Evolutionary conservation across 2,888 invertebrate species (phyloP), one percentile per base, ranked within the genome.

Genomic region (Adelphocoris suturalis): DNA sequence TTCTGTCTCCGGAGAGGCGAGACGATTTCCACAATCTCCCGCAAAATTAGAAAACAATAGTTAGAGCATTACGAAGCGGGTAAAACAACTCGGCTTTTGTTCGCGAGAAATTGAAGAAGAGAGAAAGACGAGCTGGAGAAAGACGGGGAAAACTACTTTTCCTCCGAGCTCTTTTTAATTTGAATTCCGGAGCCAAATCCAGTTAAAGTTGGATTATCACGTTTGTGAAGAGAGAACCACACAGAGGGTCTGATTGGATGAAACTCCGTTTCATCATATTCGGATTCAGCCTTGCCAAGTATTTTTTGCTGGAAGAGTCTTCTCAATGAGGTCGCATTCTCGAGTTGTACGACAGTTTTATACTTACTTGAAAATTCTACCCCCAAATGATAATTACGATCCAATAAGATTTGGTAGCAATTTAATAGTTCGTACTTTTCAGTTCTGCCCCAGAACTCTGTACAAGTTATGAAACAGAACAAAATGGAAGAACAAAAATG

Each of bases 11-110:
- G 46, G 16, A 19, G 78, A 47, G 46, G 37, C 47, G 19, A 78
- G n/a, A 19, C 46, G 9, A 78, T 47, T 78, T 13, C n/a, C 78
- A 78, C 68, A 23, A 27, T 47, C 47, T 19, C 37, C 46, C 46
- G 47, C 46, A 78, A 46, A 78, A 78, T 78, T 78, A 19, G 78
- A 78, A 46, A 37, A 46, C 78, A 78, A 78, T 78, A 9, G 28
- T 46, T 68, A 23, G 27, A 23, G 23, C 68, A 27, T 19, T 68
- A 19, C 27, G 57, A 57, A 5, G 23, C 68, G 68, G 27, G 23
- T 68, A 19, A 19, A 68, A 68, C 68, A 68, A 68, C 68, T 68
- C 19, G 61, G 27, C 11, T 3, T 68, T 68, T 23, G 68, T 68
- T 23, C 68, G 19, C 23, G 68, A 68, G 19, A 68, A 2, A 68